Percentiles rank a stretch among this genome's conserved stretches.
Evolutionary conservation across 1,140 invertebrate species (phyloP).

Genomic region (Goniozus legneri): DNA sequence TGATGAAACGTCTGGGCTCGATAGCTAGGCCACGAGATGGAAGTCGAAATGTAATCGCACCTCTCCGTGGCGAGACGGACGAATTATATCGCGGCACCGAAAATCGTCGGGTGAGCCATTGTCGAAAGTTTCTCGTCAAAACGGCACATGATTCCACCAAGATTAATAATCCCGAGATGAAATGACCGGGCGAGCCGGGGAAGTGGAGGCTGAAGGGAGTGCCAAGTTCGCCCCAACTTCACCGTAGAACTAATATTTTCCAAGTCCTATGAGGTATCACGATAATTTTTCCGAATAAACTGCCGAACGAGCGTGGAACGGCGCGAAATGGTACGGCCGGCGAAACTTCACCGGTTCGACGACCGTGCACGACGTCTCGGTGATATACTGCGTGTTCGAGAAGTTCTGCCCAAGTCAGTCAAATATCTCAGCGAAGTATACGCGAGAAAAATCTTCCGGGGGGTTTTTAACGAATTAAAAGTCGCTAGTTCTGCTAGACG

Average conservation of each 20-base stretch:
- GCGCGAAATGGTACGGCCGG: conserved; percentile 28
- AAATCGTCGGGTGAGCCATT: conserved; percentile 10
- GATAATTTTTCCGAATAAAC: conserved; percentile 38
- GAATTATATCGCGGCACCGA: conserved; percentile 3
- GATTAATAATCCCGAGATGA: conserved; percentile 28
- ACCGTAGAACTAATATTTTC: conserved; percentile 42
- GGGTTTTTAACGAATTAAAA: no score
- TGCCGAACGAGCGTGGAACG: conserved; percentile 24
- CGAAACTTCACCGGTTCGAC: conserved; percentile 45
- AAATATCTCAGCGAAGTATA: no score
- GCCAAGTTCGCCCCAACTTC: conserved; percentile 33
- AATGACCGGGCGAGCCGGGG: conserved; percentile 14
- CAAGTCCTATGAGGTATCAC: conserved; percentile 39
- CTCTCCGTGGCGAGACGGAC: no score
- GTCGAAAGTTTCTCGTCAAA: conserved; percentile 23
- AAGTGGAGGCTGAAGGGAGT: background rate
- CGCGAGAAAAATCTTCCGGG: no score
- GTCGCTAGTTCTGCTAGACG: no score
- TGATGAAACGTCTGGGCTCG: no score
- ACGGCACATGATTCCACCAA: conserved; percentile 25
- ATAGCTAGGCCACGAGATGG: conserved; percentile 2
- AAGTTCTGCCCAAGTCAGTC: no score
- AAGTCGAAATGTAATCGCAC: conserved; percentile 5
- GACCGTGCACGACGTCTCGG: no score
- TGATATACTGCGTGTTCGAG: no score